Percentiles rank a stretch among this genome's conserved stretches.
These are phyloP conservation scores for Drosophila arizonae DNA, from an alignment of 1,140 invertebrate species.

Conservation along the genomic window DNA sequence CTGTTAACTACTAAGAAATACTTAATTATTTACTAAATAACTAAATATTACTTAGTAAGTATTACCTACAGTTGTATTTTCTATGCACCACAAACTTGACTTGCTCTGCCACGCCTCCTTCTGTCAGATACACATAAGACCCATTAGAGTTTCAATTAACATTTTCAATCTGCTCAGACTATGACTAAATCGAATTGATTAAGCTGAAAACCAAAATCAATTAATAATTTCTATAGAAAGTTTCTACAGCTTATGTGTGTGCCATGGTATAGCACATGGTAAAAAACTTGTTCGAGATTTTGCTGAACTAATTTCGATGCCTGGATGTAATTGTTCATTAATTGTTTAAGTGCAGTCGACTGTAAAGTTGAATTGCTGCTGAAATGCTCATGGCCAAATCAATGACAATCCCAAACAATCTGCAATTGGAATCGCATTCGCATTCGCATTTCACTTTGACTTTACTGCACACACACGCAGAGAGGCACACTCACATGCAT, in stretches of 20 bases:
- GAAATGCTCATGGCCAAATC: conserved; percentile 61
- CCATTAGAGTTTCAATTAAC: no score
- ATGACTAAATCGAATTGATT: no score
- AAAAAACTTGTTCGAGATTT: no score
- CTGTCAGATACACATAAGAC: no score
- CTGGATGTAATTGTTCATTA: conserved; percentile 59
- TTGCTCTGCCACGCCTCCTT: no score
- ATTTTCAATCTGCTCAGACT: no score
- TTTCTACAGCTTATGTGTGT: background rate
- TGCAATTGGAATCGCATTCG: conserved; percentile 31
- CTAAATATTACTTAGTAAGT: no score
- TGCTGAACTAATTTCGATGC: conserved; percentile 11
- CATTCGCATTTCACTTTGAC: conserved; percentile 59
- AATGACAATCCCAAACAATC: conserved; percentile 58
- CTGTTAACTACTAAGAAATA: no score
- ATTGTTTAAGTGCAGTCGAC: conserved; percentile 61
- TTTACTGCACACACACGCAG: conserved; percentile 29
- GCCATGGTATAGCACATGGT: no score
- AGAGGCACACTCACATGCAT: conserved; percentile 19
- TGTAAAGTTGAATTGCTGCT: conserved; percentile 25
- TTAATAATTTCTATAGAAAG: background rate
- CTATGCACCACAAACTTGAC: no score
- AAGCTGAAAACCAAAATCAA: background rate
- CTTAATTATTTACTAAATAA: no score
- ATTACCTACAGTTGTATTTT: no score